Base-by-base conservation (phyloP, 2,888 invertebrate genomes). In the Pandemis corylana region DNA sequence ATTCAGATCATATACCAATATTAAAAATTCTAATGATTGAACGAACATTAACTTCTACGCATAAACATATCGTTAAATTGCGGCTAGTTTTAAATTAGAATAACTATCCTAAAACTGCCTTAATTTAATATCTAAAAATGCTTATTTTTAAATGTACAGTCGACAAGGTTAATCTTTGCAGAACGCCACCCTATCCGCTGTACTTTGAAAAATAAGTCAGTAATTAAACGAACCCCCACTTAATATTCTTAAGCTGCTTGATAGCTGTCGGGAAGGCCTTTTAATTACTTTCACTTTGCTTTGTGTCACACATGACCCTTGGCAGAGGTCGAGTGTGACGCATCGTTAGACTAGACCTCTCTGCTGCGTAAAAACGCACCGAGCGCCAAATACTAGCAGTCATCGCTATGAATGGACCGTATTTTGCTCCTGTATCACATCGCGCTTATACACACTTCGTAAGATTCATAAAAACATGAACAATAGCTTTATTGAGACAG, bases 1-100 rank as follows among this genome's bases (percentile, higher is more conserved):
- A 82, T 83, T 86, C 86, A 86, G 85, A 86, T 86, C 86, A 82
- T 83, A 79, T 70, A 68, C 53, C 59, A 71, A 72, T 71, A 4
- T 36, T 36, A 76, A 72, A 77, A 77, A 73, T 76, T 75, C 76
- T 77, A 73, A 75, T 56, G 65, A 68, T 71, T 68, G 53, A 69
- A 72, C 62, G 53, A 69, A 72, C 62, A 70, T 71, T 53, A 74
- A 13, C 20, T 46, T 15, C 67, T 49, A 70, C 63, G 64, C 46
- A n/a, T 20, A 51, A 44, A 72, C 51, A 59, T 20, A 70, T 74
- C 28, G 12, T 68, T 73, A 66, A 46, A 62, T 70, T 74, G 63
- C 36, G 61, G 53, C 28, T 66, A 74, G 49, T 20, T 56, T 64
- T 49, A 41, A 15, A 68, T 68, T 65, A 51, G 59, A 49, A 64